phyloP scores from a whole-genome alignment of 2,888 invertebrate species.

The Protodeltote pygarga region DNA sequence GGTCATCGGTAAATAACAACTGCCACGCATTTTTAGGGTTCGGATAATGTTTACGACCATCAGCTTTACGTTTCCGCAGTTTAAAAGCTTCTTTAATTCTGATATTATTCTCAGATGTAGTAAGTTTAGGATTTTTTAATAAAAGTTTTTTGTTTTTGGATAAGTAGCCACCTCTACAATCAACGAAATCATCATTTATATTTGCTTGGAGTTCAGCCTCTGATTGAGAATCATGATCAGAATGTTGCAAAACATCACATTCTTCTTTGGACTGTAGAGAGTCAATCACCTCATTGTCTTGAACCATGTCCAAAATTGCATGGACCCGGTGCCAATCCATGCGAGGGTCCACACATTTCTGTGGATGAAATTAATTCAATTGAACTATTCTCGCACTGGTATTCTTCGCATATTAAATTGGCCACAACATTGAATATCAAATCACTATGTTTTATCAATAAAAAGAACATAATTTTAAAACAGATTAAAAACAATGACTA shows the following conservation, averaged over 20 bases:
- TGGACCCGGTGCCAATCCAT: slow-evolving; percentile 84
- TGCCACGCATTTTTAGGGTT: slow-evolving; percentile 77
- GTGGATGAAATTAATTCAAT: slow-evolving; percentile 82
- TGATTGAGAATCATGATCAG: slow-evolving; percentile 78
- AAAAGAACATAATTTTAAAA: too few relatives aligned
- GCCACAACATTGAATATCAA: slow-evolving; percentile 14
- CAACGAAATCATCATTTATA: slow-evolving; percentile 62
- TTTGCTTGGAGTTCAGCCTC: slow-evolving; percentile 71
- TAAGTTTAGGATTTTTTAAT: slow-evolving; percentile 62
- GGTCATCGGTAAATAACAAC: slow-evolving; percentile 73
- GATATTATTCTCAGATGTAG: slow-evolving; percentile 46
- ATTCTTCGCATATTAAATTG: slow-evolving; percentile 27
- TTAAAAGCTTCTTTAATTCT: slow-evolving; percentile 59
- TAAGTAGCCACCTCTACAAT: slow-evolving; percentile 69
- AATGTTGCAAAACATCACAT: slow-evolving; percentile 71
- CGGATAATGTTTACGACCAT: slow-evolving; percentile 54
- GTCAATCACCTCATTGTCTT: slow-evolving; percentile 79
- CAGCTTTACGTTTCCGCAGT: slow-evolving; percentile 61
- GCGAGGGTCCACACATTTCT: slow-evolving; percentile 83
- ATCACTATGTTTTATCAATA: slow-evolving; percentile 7
- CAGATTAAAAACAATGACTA: too few relatives aligned
- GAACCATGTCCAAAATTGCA: slow-evolving; percentile 81
- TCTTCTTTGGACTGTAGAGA: slow-evolving; percentile 77
- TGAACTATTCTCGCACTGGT: slow-evolving; percentile 74
- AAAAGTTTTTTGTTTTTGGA: slow-evolving; percentile 66